Base-by-base conservation (phyloP, 35 echinoderm and acorn worm species). In the Strongylocentrotus purpuratus region DNA sequence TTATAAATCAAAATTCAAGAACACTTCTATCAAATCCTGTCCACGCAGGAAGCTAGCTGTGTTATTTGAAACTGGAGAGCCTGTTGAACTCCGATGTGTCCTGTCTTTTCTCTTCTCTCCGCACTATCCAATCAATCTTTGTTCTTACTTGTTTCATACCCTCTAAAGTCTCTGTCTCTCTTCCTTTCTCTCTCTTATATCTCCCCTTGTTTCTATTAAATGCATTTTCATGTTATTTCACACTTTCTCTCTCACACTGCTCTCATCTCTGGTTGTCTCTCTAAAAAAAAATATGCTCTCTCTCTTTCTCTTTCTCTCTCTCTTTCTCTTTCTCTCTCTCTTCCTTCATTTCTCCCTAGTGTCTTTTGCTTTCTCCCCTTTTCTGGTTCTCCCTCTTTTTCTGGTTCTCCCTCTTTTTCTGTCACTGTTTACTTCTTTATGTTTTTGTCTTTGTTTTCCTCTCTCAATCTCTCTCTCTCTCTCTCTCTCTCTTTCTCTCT, bases 1-100 rank as follows among this genome's bases (percentile, higher is more conserved):
- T 78, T 78, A 78, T 78, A 78, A 78, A 78, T 78, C 65, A 78
- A 78, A 78, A 78, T 78, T 78, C 65, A 78, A 78, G 65, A 78
- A 78, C 65, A 78, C 65, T 78, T 28, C 22, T 6, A 78, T 15
- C 65, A 78, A 78, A 78, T 78, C 28, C 65, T 78, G 22, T 78
- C 20, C 65, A n/a, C n/a, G n/a, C n/a, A 78, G 65, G 20, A 78
- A 78, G 20, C 20, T 4, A 78, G 20, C 20, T 4, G 20, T 78
- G 65, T n/a, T 25, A 78, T 78, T 78, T 78, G 65, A 78, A 78
- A 78, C 65, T 78, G 65, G 65, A 78, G 65, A 78, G 65, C 20
- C 4, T 78, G 65, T 78, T 78, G 65, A 78, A 78, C 65, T 78
- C 65, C 22, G 25, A 1, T 78, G 5, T 78, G 65, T 78, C 65